phyloP scores from a whole-genome alignment of 2,888 invertebrate genomes.

The Aricia artaxerxes region DNA sequence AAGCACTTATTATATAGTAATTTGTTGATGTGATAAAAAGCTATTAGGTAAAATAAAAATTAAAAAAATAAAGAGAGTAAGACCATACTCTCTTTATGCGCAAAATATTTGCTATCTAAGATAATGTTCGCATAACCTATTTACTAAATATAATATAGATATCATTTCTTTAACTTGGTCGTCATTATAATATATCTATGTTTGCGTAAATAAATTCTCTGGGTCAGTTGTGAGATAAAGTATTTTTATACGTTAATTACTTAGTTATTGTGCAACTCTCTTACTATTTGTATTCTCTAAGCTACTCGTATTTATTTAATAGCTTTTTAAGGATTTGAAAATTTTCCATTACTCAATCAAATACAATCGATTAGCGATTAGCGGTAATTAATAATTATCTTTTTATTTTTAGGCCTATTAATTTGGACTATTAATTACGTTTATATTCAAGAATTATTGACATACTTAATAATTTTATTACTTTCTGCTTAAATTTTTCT shows the following conservation, averaged over 20 bases:
- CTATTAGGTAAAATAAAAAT: neutral
- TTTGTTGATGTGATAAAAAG: no score
- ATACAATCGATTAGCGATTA: no score
- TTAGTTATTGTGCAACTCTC: neutral
- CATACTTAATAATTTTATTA: no score
- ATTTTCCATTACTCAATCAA: neutral
- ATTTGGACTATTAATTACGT: no score
- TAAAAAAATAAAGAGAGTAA: neutral
- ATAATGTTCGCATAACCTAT: neutral
- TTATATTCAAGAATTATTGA: no score
- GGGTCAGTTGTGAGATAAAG: neutral
- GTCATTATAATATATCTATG: neutral
- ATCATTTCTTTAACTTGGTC: neutral
- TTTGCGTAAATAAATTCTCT: neutral
- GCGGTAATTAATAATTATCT: no score
- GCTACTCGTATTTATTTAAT: neutral
- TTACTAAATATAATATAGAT: neutral
- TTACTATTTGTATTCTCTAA: neutral
- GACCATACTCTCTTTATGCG: neutral
- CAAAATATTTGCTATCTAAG: neutral
- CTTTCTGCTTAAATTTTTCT: no score
- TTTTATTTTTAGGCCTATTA: no score
- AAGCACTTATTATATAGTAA: neutral
- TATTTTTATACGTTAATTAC: neutral
- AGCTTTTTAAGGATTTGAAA: neutral